Base-by-base conservation (phyloP, 2,888 invertebrate species). In the Stenodera caucasica region DNA sequence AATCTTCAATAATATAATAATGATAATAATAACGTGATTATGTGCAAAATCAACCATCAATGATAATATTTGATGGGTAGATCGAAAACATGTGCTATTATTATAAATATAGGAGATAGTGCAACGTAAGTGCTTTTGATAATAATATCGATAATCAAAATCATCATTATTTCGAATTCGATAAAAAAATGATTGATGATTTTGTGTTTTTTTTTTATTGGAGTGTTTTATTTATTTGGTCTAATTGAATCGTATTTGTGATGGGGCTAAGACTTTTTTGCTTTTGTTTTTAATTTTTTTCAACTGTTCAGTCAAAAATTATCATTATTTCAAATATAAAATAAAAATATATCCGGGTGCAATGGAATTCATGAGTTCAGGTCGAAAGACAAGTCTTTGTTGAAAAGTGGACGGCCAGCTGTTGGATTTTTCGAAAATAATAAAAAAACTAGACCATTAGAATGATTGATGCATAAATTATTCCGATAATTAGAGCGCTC, bases 41-140 rank as follows among this genome's bases (percentile, higher is more conserved):
- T 63, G 57, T 57, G 63, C 60, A 35, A 60, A 57, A 55, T 57
- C n/a, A n/a, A n/a, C n/a, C 21, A 57, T 40, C 33, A 57, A 60
- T 60, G 63, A 18, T 45, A 18, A 45, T 2, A 45, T 45, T 45
- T 45, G 45, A 45, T 45, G 45, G 45, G 21, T 45, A 45, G 45
- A 45, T 45, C 15, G 21, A 9, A 21, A 45, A 45, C 45, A 45
- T 45, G 45, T 45, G 21, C 45, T n/a, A n/a, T n/a, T 45, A 18
- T 12, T 45, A 45, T 45, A 45, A 45, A 12, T 45, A 45, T 45
- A 45, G 45, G 45, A 45, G 45, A 45, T 45, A 45, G 45, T 45
- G 21, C 45, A 45, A 45, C 45, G 45, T 45, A 45, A 45, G 45
- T 45, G 45, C 11, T 3, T 26, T 26, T 5, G 4, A 45, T 45